These are phyloP conservation scores for Eurytoma californica DNA, from an alignment of 2,888 invertebrate species.

Conservation along the genomic window DNA sequence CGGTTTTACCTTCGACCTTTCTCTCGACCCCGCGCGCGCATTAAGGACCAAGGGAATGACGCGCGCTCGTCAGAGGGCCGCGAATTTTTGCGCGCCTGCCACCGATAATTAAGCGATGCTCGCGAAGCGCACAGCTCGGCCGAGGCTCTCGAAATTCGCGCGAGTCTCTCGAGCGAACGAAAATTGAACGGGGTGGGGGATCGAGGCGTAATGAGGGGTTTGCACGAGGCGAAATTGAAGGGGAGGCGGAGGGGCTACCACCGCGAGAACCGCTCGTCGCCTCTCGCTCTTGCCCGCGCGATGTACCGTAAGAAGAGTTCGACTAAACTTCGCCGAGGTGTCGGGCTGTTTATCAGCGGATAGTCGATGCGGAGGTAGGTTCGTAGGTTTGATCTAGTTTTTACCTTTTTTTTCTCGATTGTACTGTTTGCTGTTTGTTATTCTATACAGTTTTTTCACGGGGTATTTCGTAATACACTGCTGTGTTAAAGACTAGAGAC, in stretches of 20 bases:
- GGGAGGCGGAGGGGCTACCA: not conserved
- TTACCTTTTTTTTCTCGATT: not conserved
- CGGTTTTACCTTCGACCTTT: constrained; percentile 67
- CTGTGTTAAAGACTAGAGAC: too few species aligned
- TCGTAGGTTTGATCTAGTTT: not conserved
- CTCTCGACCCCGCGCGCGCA: constrained; percentile 51
- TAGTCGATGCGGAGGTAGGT: not conserved
- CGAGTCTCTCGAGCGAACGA: constrained; percentile 3
- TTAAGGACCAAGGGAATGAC: constrained; percentile 51
- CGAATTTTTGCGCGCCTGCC: constrained; percentile 53
- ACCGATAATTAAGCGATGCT: constrained; percentile 64
- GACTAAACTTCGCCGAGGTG: constrained; percentile 11
- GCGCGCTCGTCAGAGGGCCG: constrained; percentile 24
- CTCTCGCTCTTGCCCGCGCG: not conserved
- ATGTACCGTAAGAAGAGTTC: not conserved
- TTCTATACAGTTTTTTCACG: too few species aligned
- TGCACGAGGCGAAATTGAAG: constrained; percentile 45
- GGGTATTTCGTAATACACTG: too few species aligned
- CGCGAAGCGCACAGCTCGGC: not conserved
- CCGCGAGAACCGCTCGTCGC: not conserved
- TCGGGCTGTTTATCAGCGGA: constrained; percentile 39
- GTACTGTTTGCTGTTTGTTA: constrained; percentile 13
- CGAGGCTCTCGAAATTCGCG: constrained; percentile 26
- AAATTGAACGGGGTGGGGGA: constrained; percentile 41
- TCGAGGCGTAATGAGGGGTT: constrained; percentile 49